Evolutionary conservation across 2,113 vertebrate genomes (phyloP).

Genomic region (Leptobrachium ailaonicum): DNA sequence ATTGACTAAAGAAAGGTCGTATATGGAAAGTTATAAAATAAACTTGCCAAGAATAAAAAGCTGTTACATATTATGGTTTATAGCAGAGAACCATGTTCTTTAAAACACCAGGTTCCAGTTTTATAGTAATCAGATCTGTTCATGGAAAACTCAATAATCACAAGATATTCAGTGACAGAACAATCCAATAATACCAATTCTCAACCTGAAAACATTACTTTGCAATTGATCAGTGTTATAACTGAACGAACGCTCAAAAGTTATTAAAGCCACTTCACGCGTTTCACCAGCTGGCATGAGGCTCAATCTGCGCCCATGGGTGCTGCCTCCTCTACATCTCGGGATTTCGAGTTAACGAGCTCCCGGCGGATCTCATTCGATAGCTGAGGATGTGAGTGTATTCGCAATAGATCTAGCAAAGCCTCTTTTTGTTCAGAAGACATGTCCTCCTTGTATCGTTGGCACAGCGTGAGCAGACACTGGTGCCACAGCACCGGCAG

Average conservation of each 20-base stretch:
- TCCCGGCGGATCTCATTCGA: slow-evolving; percentile 85
- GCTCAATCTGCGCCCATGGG: slow-evolving; percentile 66
- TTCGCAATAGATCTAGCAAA: slow-evolving; percentile 85
- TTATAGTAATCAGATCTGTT: too few relatives aligned
- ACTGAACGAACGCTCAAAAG: background rate
- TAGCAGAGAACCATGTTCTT: too few relatives aligned
- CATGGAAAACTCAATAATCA: too few relatives aligned
- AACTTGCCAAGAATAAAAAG: too few relatives aligned
- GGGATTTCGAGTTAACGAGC: slow-evolving; percentile 75
- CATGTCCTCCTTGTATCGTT: slow-evolving; percentile 95
- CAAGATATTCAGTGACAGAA: too few relatives aligned
- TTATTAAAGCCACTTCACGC: background rate
- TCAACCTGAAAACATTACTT: too few relatives aligned
- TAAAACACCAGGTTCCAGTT: too few relatives aligned
- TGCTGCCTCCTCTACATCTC: slow-evolving; percentile 79
- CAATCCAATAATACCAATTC: too few relatives aligned
- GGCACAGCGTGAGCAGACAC: slow-evolving; percentile 85
- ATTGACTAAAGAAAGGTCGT: too few relatives aligned
- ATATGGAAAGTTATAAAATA: too few relatives aligned
- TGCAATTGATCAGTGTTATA: too few relatives aligned
- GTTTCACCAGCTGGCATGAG: background rate
- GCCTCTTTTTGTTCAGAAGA: slow-evolving; percentile 87
- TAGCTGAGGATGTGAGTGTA: slow-evolving; percentile 81
- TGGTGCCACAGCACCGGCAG: slow-evolving; percentile 98
- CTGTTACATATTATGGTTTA: too few relatives aligned